Percentiles rank a stretch among this genome's conserved stretches.
Evolutionary conservation across 2,888 invertebrate species (phyloP).

Genomic region (Kuschelorhynchus macadamiae): DNA sequence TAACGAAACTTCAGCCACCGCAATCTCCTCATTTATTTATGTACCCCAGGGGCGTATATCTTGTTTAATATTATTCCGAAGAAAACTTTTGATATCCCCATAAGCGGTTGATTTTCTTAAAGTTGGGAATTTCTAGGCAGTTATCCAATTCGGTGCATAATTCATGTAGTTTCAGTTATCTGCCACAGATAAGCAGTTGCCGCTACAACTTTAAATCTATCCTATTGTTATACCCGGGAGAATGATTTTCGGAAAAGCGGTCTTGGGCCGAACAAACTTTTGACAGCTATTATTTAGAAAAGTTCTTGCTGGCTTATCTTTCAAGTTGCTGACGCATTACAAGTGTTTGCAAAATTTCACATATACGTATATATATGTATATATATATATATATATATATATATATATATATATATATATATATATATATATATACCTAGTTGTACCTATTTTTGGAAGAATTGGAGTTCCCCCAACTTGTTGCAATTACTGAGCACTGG

Average conservation of each 20-base stretch:
- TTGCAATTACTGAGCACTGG: too few relatives aligned
- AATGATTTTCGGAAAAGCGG: slow-evolving; percentile 53
- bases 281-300: slow-evolving; percentile 28
- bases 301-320: slow-evolving; percentile 8
- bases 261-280: slow-evolving; percentile 23
- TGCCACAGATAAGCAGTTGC: slow-evolving; percentile 63
- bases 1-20: slow-evolving; percentile 14
- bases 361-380: too few relatives aligned
- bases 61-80: slow-evolving; percentile 47
- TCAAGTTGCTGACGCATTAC: too few relatives aligned
- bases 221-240: slow-evolving; percentile 54
- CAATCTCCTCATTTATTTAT: slow-evolving; percentile 44
- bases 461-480: too few relatives aligned
- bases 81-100: slow-evolving; percentile 48
- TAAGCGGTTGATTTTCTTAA: slow-evolving; percentile 57
- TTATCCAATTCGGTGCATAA: slow-evolving; percentile 62
- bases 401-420: too few relatives aligned
- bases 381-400: too few relatives aligned
- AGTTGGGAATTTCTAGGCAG: slow-evolving; percentile 54
- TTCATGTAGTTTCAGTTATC: slow-evolving; percentile 63
- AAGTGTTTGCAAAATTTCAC: too few relatives aligned
- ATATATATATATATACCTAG: too few relatives aligned
- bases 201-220: slow-evolving; percentile 62
- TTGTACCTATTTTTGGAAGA: too few relatives aligned
- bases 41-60: slow-evolving; percentile 44